Evolutionary conservation across 2,888 invertebrate species (phyloP), one percentile per base, ranked within the genome.

Genomic region (Spisula subtruncata): DNA sequence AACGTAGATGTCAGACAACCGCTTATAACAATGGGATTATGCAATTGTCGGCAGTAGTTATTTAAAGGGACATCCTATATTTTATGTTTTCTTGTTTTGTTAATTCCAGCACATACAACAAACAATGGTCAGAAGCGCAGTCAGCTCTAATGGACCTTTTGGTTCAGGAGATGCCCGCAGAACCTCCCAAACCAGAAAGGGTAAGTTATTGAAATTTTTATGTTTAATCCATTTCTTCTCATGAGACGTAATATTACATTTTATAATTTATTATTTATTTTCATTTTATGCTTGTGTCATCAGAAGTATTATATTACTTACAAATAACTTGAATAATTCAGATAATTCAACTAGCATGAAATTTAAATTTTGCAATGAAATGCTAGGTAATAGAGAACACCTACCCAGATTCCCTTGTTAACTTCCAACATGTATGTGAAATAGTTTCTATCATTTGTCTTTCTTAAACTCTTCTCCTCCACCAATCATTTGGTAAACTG

Each of bases 81-180:
- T 35, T 32, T 8, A 41, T 81, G 46, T 71, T 79, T 66, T 1
- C 35, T 75, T 2, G 8, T 35, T 75, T 75, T 32, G 16, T 75
- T 18, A 18, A 75, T 92, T 91, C 89, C 93, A 96, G 96, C 89
- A 95, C 95, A 79, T 96, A 96, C 91, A 96, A 96, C 90, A 96
- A 95, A 90, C 96, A 96, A 94, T 97, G 97, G 97, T 87, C 94
- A 16, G 97, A 97, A 91, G 96, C 96, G 8, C 96, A 97, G 94
- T 94, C 96, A 25, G 95, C 96, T 35, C 89, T 97, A 41, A 94
- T 94, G 90, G 97, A 97, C 92, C 93, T 97, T 56, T 94, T 97
- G 83, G 95, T 95, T 81, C 96, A 96, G 92, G 97, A 97, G 92
- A 93, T 96, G 83, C 96, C 96, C 79, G 94, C 95, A 82, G 96